A percentile compares a stretch with the other conserved stretches of the same genome.
These are phyloP conservation scores for Sturnus vulgaris DNA, from an alignment of 2,113 vertebrate species.

Conservation along the genomic window DNA sequence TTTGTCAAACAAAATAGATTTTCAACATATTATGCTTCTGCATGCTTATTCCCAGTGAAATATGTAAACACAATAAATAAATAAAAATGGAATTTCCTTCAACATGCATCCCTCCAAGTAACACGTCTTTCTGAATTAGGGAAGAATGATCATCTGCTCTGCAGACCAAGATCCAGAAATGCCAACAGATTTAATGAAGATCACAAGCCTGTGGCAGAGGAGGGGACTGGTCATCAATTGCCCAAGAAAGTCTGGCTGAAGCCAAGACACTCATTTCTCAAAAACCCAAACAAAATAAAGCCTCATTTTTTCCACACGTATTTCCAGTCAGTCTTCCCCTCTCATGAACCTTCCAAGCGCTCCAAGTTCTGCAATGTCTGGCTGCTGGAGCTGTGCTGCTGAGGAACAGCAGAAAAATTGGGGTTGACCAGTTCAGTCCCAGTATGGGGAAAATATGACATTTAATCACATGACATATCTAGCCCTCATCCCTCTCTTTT, in stretches of 20 bases:
- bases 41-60: not conserved
- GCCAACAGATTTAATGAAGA: not conserved
- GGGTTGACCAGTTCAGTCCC: not conserved
- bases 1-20: not conserved
- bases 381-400: not conserved
- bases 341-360: fast-evolving
- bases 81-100: not conserved
- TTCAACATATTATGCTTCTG: not conserved
- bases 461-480: not conserved
- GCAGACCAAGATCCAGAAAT: not conserved
- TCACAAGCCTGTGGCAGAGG: not conserved
- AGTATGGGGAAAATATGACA: not conserved
- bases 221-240: not conserved
- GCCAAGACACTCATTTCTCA: not conserved
- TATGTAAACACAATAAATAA: not conserved
- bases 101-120: not conserved
- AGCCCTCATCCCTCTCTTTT: not conserved
- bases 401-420: not conserved
- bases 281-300: not conserved
- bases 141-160: not conserved
- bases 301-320: not conserved
- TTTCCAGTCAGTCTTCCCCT: not conserved
- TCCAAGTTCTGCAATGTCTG: not conserved
- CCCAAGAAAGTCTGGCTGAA: not conserved
- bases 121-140: not conserved